Conservation (phyloP, 35 echinoderm and acorn worm species). For the Hemicentrotus pulcherrimus region DNA sequence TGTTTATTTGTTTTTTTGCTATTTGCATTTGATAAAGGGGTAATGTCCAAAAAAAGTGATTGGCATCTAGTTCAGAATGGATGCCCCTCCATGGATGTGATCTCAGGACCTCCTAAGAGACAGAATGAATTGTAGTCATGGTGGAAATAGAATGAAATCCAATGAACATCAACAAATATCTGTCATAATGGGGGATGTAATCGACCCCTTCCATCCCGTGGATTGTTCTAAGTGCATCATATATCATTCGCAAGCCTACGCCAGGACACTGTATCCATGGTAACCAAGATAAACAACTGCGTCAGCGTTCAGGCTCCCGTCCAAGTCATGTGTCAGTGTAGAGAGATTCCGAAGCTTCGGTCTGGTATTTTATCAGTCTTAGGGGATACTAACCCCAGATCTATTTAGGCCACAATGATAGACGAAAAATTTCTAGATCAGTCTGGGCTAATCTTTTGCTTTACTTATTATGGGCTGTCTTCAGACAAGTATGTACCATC, state of each 20-base stretch:
- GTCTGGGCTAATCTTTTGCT: too few species aligned
- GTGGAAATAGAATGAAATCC: neutral
- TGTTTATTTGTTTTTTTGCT: too few species aligned
- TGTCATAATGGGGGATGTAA: slow-evolving; percentile 1
- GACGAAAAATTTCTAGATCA: too few species aligned
- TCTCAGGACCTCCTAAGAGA: neutral
- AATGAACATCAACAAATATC: slow-evolving; percentile 14
- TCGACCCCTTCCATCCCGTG: neutral
- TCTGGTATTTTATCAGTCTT: neutral
- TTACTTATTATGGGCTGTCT: too few species aligned
- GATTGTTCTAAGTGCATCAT: slow-evolving; percentile 27
- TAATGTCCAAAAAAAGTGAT: neutral
- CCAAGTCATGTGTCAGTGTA: neutral
- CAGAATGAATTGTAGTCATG: neutral
- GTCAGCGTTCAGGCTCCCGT: neutral
- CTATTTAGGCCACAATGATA: too few species aligned
- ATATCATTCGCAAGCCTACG: neutral
- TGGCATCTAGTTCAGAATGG: neutral
- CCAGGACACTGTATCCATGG: neutral
- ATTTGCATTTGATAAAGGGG: too few species aligned
- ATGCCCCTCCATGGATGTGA: neutral
- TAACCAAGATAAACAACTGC: slow-evolving; percentile 35
- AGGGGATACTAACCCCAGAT: neutral
- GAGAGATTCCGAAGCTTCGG: too few species aligned
- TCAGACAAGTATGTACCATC: too few species aligned